Conservation (phyloP, 53 echinoderm and acorn worm species). For the Stichopus horrens region DNA sequence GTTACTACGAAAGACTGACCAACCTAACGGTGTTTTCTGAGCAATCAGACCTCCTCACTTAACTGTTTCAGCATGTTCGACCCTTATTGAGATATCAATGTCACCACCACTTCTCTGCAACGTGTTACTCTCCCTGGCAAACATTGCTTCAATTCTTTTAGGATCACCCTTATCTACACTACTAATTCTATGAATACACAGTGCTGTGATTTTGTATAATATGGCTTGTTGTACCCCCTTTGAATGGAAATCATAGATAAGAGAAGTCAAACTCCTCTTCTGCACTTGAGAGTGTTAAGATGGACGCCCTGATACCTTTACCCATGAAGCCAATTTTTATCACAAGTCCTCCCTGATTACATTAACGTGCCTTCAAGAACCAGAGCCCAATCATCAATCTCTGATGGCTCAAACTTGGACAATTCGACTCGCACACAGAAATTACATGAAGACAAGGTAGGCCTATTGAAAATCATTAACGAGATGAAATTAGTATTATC, state of each 20-base stretch:
- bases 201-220: constrained; percentile 19
- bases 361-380: constrained; percentile 34
- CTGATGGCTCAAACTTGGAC: constrained; percentile 22
- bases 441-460: no score
- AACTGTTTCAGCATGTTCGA: not conserved
- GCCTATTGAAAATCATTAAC: no score
- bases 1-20: constrained; percentile 16
- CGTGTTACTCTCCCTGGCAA: not conserved
- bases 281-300: not conserved
- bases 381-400: constrained; percentile 34
- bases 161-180: not conserved
- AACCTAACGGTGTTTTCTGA: constrained; percentile 36
- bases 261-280: constrained; percentile 11
- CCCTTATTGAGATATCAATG: no score
- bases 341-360: constrained; percentile 4
- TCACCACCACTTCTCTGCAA: not conserved
- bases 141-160: constrained; percentile 25
- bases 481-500: no score
- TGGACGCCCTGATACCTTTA: constrained; percentile 17
- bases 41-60: constrained; percentile 22
- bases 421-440: no score
- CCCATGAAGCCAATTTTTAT: not conserved
- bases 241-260: not conserved
- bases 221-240: not conserved
- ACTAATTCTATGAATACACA: constrained; percentile 2